Conservation (phyloP, 2,113 vertebrate species). For the Halichoerus grypus region DNA sequence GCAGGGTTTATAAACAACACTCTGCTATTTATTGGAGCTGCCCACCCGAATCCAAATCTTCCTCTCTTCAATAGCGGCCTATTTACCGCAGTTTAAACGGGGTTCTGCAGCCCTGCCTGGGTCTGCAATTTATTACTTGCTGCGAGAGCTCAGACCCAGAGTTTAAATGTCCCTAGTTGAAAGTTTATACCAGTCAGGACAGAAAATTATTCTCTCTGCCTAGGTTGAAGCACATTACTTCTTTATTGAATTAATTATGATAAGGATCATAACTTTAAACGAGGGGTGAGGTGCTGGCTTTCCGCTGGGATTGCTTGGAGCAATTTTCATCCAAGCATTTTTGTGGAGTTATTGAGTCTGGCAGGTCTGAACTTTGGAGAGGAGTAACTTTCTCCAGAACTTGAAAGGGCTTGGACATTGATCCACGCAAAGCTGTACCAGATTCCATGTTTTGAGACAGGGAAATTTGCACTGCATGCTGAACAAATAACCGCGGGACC, state of each 20-base stretch:
- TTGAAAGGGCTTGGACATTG: conserved; percentile 97
- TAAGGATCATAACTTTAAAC: conserved; percentile 99
- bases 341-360: conserved; percentile 98
- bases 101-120: conserved; percentile 88
- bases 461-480: conserved; percentile 99
- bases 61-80: conserved; percentile 81
- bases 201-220: conserved; percentile 95
- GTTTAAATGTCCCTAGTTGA: conserved; percentile 94
- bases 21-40: conserved; percentile 83
- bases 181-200: conserved; percentile 94
- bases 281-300: conserved; percentile 97
- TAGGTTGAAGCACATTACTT: conserved; percentile 98
- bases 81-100: conserved; percentile 84
- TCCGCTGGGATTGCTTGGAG: conserved; percentile 95
- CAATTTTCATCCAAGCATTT: conserved; percentile 96
- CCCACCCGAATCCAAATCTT: conserved; percentile 82
- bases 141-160: conserved; percentile 92
- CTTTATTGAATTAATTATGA: conserved; percentile 99
- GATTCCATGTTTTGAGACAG: conserved; percentile 93
- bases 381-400: conserved; percentile 96
- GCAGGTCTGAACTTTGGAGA: conserved; percentile 99
- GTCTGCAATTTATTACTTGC: conserved; percentile 96
- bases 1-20: conserved; percentile 82
- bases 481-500: conserved; percentile 93
- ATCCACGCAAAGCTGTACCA: conserved; percentile 93